A percentile compares a stretch with the other conserved stretches of the same genome.
Evolutionary conservation across 2,888 invertebrate species (phyloP).

Genomic region (Ramazzottius varieornatus): DNA sequence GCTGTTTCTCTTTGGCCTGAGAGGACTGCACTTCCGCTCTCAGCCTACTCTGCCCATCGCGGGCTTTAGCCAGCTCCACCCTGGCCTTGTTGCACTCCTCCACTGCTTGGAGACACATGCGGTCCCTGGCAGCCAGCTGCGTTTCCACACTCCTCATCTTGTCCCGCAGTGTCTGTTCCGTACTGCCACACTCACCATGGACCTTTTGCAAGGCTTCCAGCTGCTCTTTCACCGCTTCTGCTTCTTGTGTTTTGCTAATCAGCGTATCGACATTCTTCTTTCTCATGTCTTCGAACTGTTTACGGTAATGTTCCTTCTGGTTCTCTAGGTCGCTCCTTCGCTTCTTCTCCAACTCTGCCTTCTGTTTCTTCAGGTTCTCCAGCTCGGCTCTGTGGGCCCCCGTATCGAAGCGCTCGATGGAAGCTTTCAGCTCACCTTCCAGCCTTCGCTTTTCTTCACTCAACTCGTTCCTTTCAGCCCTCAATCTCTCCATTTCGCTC

Average conservation of each 20-base stretch:
- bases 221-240: neutral
- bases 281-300: neutral
- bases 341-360: neutral
- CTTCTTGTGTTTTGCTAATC: neutral
- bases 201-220: neutral
- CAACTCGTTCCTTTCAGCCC: neutral
- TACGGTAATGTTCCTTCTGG: neutral
- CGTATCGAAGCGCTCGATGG: neutral
- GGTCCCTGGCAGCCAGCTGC: neutral
- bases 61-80: too few species aligned
- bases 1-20: too few species aligned
- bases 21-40: too few species aligned
- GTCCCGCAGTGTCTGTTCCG: neutral
- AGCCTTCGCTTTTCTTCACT: neutral
- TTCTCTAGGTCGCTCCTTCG: neutral
- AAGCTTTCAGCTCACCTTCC: neutral
- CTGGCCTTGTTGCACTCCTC: too few species aligned
- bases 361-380: neutral
- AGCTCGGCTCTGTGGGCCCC: neutral
- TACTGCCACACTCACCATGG: neutral
- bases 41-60: too few species aligned
- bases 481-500: neutral
- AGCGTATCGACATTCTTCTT: neutral
- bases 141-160: neutral
- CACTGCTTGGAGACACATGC: neutral